Percentiles rank a stretch among this genome's conserved stretches.
Conservation (phyloP, 2,888 invertebrate genomes). For the Cloeon dipterum region DNA sequence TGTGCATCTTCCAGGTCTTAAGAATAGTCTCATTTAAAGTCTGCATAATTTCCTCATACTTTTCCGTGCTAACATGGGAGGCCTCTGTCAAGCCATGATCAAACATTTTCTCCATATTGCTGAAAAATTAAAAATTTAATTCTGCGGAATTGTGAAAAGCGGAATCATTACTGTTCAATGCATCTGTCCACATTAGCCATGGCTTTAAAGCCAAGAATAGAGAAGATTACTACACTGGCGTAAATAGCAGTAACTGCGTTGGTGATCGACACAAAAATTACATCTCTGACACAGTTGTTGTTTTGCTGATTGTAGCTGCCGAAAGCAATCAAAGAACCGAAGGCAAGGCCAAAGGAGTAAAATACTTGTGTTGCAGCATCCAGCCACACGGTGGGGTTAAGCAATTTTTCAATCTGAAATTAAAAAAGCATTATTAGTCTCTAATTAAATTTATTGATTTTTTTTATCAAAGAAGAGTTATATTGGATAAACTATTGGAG, state of each 20-base stretch:
- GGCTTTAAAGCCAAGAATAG: conserved; percentile 92
- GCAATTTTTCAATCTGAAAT: conserved; percentile 52
- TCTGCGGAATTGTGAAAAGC: no score
- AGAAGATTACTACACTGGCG: conserved; percentile 84
- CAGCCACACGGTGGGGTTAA: conserved; percentile 78
- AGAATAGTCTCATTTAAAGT: conserved; percentile 17
- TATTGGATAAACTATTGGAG: no score
- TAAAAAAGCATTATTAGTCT: no score
- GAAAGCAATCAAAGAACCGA: conserved; percentile 86
- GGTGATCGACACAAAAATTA: conserved; percentile 71
- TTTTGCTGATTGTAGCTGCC: conserved; percentile 87
- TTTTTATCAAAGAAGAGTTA: no score
- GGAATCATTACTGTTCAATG: conserved; percentile 34
- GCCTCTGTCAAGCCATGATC: conserved; percentile 17
- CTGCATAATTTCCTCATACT: conserved; percentile 27
- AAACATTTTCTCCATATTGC: conserved; percentile 27
- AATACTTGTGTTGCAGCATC: conserved; percentile 95
- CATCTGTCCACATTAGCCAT: conserved; percentile 71
- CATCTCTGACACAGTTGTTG: conserved; percentile 86
- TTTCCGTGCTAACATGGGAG: conserved; percentile 27
- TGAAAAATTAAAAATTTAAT: conserved; percentile 14
- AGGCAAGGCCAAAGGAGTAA: conserved; percentile 85
- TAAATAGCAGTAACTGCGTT: conserved; percentile 87
- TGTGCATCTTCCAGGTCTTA: conserved; percentile 26
- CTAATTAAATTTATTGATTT: conserved; percentile 4